phyloP scores from a whole-genome alignment of 2,888 invertebrate genomes.

The Sturmia bella region DNA sequence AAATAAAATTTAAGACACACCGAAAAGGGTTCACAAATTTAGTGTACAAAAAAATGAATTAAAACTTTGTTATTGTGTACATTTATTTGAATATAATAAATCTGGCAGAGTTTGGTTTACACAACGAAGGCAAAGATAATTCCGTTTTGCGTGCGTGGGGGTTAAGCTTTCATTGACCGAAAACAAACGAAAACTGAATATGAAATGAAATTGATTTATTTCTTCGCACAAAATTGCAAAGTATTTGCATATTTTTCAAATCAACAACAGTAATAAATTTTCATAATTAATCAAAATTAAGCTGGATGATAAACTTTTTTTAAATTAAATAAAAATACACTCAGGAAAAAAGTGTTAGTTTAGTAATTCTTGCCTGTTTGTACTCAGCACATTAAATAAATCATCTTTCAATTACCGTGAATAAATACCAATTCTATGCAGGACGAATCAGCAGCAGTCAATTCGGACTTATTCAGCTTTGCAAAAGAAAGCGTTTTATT shows the following conservation, averaged over 20 bases:
- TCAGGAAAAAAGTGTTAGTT: no score
- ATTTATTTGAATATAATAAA: not conserved
- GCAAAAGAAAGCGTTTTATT: no score
- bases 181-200: slow-evolving; percentile 11
- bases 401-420: no score
- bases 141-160: slow-evolving; percentile 2
- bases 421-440: no score
- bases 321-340: no score
- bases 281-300: no score
- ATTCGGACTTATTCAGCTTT: no score
- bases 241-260: slow-evolving; percentile 3
- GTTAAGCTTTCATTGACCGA: slow-evolving; percentile 26
- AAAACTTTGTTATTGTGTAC: slow-evolving; percentile 1
- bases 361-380: no score
- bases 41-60: slow-evolving; percentile 4
- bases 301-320: not conserved
- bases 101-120: no score
- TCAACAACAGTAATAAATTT: not conserved
- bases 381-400: no score
- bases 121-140: no score
- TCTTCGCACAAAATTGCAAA: slow-evolving; percentile 1
- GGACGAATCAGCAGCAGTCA: no score
- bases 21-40: slow-evolving; percentile 17
- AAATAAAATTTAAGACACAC: slow-evolving; percentile 30
- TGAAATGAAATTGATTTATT: slow-evolving; percentile 28